Percentiles rank a stretch among this genome's conserved stretches.
phyloP scores from a whole-genome alignment of 2,888 invertebrate species.

The Hipparchia sbordonii region DNA sequence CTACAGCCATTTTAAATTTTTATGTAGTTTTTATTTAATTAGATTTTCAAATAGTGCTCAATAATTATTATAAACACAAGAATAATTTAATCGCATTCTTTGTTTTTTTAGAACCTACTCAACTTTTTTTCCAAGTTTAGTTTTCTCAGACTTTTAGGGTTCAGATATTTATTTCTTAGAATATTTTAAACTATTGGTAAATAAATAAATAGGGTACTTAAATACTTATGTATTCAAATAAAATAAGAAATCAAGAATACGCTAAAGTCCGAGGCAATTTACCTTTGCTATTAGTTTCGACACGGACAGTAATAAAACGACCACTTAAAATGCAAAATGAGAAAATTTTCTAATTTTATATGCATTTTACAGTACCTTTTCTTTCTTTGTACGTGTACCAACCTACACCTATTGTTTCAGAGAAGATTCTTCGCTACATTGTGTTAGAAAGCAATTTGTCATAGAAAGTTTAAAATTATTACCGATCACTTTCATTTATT shows the following conservation, averaged over 20 bases:
- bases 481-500: constrained; percentile 61
- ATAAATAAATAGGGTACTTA: no score
- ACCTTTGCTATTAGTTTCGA: background rate
- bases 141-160: no score
- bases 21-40: no score
- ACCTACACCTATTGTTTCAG: constrained; percentile 27
- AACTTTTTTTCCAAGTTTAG: no score
- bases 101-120: no score
- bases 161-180: no score
- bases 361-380: constrained; percentile 9
- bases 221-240: no score
- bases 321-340: constrained; percentile 1
- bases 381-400: constrained; percentile 7
- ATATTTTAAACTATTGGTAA: no score
- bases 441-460: constrained; percentile 68
- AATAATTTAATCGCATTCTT: no score
- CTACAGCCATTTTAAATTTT: no score
- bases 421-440: constrained; percentile 52
- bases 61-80: no score
- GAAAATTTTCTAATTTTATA: background rate
- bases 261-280: background rate
- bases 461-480: constrained; percentile 65
- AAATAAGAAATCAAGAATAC: background rate
- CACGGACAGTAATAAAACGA: constrained; percentile 6
- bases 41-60: no score